phyloP scores from a whole-genome alignment of 2,888 invertebrate genomes.

The Pimpla rufipes region DNA sequence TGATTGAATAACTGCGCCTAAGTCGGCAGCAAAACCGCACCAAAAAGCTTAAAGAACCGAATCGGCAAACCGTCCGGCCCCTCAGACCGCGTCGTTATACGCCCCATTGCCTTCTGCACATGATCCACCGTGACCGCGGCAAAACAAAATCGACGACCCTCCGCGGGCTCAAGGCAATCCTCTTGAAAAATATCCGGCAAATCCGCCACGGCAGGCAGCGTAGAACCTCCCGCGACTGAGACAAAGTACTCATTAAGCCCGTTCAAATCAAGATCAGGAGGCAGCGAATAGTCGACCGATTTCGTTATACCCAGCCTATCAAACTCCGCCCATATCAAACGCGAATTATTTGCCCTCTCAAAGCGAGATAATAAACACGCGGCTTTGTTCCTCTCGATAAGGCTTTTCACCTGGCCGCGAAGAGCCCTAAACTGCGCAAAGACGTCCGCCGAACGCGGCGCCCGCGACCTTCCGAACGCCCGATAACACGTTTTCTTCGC shows the following conservation, averaged over 20 bases:
- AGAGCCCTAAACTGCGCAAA: slow-evolving; percentile 3
- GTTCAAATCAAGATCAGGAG: neutral
- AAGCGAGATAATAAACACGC: neutral
- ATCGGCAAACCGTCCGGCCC: slow-evolving; percentile 17
- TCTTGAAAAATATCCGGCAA: neutral
- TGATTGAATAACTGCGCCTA: neutral
- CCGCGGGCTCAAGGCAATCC: neutral
- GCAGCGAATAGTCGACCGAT: slow-evolving; percentile 19
- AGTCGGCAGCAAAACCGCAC: neutral
- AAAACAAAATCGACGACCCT: slow-evolving; percentile 9
- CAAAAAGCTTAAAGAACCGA: too few species aligned
- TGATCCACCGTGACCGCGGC: too few species aligned
- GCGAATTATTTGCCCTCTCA: slow-evolving; percentile 3
- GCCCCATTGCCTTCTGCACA: too few species aligned
- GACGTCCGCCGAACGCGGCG: neutral
- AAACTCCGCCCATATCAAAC: neutral
- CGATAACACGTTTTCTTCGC: neutral
- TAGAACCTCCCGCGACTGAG: too few species aligned
- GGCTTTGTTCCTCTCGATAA: neutral
- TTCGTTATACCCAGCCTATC: slow-evolving; percentile 7
- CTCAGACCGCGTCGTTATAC: too few species aligned
- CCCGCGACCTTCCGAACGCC: neutral
- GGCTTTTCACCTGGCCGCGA: neutral
- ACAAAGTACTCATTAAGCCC: slow-evolving; percentile 11
- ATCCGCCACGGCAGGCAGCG: neutral